Conservation (phyloP, 1,140 invertebrate genomes). For the Tetramorium parvispinum region DNA sequence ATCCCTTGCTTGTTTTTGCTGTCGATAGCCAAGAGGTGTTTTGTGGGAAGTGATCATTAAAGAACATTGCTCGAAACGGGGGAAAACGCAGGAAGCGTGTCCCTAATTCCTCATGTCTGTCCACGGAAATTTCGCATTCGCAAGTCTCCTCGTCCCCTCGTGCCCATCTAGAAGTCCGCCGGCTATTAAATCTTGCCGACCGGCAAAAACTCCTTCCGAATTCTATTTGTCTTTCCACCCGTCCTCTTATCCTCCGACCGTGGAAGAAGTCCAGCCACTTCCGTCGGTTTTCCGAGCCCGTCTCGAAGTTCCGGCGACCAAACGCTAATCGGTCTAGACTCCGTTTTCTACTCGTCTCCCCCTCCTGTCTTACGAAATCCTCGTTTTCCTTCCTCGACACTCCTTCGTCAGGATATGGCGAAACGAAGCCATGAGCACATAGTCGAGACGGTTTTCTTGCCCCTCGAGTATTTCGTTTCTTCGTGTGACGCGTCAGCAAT, state of each 20-base stretch:
- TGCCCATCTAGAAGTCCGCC: slow-evolving; percentile 62
- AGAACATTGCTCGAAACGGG: slow-evolving; percentile 29
- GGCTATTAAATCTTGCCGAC: slow-evolving; percentile 78
- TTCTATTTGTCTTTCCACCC: slow-evolving; percentile 81
- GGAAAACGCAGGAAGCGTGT: slow-evolving; percentile 30
- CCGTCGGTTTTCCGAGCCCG: slow-evolving; percentile 75
- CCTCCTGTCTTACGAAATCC: slow-evolving; percentile 56
- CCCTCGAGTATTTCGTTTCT: slow-evolving; percentile 41
- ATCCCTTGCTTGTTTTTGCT: neutral
- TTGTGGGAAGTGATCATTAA: slow-evolving; percentile 42
- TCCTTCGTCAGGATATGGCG: slow-evolving; percentile 48
- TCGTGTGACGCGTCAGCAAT: slow-evolving; percentile 68
- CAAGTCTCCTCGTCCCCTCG: neutral
- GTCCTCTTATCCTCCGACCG: slow-evolving; percentile 67
- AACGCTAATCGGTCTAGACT: slow-evolving; percentile 82
- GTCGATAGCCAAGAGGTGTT: slow-evolving; percentile 1
- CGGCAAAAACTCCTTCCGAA: slow-evolving; percentile 80
- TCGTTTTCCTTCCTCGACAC: slow-evolving; percentile 56
- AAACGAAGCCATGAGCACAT: slow-evolving; percentile 49
- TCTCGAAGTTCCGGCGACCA: slow-evolving; percentile 77
- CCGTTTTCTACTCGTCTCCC: slow-evolving; percentile 47
- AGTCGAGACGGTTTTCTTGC: slow-evolving; percentile 65
- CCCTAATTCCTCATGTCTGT: slow-evolving; percentile 56
- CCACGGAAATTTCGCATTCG: slow-evolving; percentile 57
- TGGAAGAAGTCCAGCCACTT: slow-evolving; percentile 76